Conservation (phyloP, 2,797 vertebrate genomes). For the Nyctibius grandis region DNA sequence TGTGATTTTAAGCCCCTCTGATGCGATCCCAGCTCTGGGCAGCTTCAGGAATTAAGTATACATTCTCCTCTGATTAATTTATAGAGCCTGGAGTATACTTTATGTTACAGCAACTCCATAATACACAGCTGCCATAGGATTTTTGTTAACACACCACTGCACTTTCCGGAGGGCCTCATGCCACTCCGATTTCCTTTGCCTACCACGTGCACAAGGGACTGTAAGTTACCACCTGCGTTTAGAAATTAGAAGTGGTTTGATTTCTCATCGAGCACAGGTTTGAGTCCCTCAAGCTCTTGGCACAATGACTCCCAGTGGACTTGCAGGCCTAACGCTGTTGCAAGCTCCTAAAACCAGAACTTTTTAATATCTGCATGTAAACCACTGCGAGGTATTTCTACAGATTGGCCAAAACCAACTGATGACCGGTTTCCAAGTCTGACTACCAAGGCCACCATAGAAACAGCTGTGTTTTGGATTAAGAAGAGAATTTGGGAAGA, state of each 20-base stretch:
- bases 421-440: accelerated
- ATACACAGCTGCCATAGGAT: not conserved
- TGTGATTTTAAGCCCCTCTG: not conserved
- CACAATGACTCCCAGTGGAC: not conserved
- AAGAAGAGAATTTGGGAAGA: not conserved
- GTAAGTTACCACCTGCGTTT: not conserved
- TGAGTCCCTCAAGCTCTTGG: not conserved
- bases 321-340: not conserved
- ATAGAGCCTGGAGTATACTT: not conserved
- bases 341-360: not conserved
- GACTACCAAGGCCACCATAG: not conserved
- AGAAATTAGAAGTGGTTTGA: not conserved
- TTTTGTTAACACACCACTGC: not conserved
- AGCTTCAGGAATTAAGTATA: not conserved
- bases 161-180: not conserved
- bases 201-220: not conserved
- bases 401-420: not conserved
- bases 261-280: not conserved
- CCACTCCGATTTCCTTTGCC: not conserved
- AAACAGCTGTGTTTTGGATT: not conserved
- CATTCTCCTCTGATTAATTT: not conserved
- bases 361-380: not conserved
- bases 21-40: not conserved
- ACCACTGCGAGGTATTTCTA: not conserved
- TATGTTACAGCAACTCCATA: not conserved